Percentiles rank a stretch among this genome's conserved stretches.
phyloP scores from a whole-genome alignment of 2,113 vertebrate genomes.

The Chaenogobius annularis region DNA sequence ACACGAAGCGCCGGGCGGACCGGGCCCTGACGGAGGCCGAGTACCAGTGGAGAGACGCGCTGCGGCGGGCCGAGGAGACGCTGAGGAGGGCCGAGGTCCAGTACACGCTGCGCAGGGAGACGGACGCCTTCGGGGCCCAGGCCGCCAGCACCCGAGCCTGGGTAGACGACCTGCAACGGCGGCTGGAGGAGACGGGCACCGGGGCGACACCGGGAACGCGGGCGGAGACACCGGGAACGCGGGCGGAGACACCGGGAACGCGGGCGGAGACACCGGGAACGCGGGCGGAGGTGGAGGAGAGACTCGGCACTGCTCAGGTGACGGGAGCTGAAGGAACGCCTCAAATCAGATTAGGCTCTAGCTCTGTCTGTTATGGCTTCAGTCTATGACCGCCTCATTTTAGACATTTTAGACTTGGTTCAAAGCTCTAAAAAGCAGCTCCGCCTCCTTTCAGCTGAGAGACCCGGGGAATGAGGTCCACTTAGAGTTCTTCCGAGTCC shows the following conservation, averaged over 20 bases:
- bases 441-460: too few relatives aligned
- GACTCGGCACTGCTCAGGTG: constrained; percentile 60
- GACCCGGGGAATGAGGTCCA: too few relatives aligned
- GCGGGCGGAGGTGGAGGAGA: constrained; percentile 25
- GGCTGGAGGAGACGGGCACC: constrained; percentile 35
- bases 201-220: constrained; percentile 51
- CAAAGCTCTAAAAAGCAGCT: too few relatives aligned
- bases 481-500: too few relatives aligned
- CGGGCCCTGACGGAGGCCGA: constrained; percentile 38
- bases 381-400: too few relatives aligned
- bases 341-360: too few relatives aligned
- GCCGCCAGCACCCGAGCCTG: constrained; percentile 43
- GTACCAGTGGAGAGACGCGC: constrained; percentile 58
- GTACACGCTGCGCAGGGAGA: constrained; percentile 61
- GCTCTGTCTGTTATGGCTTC: too few relatives aligned
- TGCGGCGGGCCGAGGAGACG: constrained; percentile 42
- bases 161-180: constrained; percentile 53
- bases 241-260: constrained; percentile 36
- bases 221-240: constrained; percentile 62
- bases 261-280: too few relatives aligned
- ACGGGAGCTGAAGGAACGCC: too few relatives aligned
- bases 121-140: constrained; percentile 53
- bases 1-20: constrained; percentile 18
- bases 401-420: too few relatives aligned
- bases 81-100: constrained; percentile 58